phyloP scores from a whole-genome alignment of 2,113 vertebrate genomes.

The Cricetomys ansorgei region DNA sequence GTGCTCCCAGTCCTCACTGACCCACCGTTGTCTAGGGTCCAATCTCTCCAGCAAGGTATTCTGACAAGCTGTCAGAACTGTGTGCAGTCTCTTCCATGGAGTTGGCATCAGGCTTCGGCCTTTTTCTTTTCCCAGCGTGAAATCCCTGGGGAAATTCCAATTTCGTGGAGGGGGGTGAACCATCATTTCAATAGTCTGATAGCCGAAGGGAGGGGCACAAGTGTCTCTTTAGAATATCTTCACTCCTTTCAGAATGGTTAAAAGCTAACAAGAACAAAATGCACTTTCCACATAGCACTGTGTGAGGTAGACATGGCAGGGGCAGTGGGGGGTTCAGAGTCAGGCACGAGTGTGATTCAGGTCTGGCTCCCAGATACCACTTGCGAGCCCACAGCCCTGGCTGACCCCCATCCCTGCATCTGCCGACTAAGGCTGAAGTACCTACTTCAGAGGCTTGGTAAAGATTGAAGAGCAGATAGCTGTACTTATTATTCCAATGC shows the following conservation, averaged over 20 bases:
- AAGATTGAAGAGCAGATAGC: background rate
- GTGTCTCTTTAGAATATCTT: background rate
- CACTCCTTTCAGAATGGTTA: background rate
- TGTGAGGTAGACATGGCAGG: background rate
- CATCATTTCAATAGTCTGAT: background rate
- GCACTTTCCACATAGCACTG: background rate
- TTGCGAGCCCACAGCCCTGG: fast-evolving
- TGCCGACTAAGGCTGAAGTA: background rate
- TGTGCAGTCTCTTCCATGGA: background rate
- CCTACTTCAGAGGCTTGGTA: background rate
- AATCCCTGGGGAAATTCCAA: background rate
- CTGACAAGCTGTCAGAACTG: constrained; percentile 1
- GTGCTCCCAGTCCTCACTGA: background rate
- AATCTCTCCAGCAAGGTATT: background rate
- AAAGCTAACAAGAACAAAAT: background rate
- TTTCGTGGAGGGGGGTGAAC: background rate
- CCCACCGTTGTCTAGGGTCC: background rate
- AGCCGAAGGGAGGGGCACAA: background rate
- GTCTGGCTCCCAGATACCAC: background rate
- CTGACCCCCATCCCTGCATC: background rate
- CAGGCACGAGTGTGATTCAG: background rate
- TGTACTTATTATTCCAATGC: background rate
- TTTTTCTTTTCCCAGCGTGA: background rate
- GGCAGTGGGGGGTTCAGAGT: background rate
- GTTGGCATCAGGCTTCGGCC: background rate